Evolutionary conservation across 30 jellyfish, hydroid and myxozoan genomes (phyloP).

Genomic region (Phacellophora camtschatica): DNA sequence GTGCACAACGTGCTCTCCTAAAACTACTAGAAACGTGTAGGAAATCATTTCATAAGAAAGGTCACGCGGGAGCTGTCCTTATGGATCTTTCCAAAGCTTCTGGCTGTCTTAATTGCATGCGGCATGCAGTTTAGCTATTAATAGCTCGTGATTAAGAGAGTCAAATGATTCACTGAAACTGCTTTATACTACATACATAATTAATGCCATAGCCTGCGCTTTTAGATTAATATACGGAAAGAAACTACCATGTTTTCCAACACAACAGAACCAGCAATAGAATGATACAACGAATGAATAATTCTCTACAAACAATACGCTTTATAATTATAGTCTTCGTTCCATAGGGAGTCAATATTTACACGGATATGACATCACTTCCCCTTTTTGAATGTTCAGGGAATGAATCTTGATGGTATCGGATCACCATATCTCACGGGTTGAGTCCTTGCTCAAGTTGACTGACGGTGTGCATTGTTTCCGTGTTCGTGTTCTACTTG

Average conservation of each 20-base stretch:
- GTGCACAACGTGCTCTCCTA: too few relatives aligned
- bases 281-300: not conserved
- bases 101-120: too few relatives aligned
- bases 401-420: slow-evolving; percentile 3
- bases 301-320: not conserved
- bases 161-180: too few relatives aligned
- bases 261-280: not conserved
- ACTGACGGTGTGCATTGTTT: not conserved
- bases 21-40: too few relatives aligned
- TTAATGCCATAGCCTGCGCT: not conserved
- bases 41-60: too few relatives aligned
- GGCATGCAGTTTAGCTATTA: too few relatives aligned
- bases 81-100: too few relatives aligned
- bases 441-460: slow-evolving; percentile 1
- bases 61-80: too few relatives aligned
- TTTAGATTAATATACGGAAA: not conserved
- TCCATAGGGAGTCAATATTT: slow-evolving; percentile 1
- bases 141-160: too few relatives aligned
- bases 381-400: slow-evolving; percentile 17
- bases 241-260: not conserved
- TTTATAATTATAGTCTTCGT: not conserved
- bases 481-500: not conserved
- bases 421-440: slow-evolving; percentile 8
- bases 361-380: slow-evolving; percentile 12
- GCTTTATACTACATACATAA: not conserved